These are phyloP conservation scores for Manis javanica DNA, from an alignment of 2,797 vertebrate species.

Conservation along the genomic window DNA sequence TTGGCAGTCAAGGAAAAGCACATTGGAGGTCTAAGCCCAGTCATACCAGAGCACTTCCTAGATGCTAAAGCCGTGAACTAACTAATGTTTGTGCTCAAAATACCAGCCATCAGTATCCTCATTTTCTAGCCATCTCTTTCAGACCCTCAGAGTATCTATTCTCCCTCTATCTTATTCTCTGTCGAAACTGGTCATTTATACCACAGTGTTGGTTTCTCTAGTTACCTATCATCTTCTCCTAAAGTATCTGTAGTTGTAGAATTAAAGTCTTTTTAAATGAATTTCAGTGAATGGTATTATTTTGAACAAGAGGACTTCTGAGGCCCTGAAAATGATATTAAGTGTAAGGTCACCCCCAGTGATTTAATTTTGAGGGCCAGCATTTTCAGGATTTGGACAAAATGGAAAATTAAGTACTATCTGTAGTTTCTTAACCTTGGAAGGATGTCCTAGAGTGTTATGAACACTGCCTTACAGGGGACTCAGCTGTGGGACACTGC, in stretches of 20 bases:
- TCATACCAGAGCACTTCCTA: neutral
- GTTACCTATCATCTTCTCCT: neutral
- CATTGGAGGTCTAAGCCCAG: neutral
- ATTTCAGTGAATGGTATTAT: slow-evolving; percentile 55
- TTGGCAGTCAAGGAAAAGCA: neutral
- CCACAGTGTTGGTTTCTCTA: neutral
- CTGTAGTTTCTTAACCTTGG: slow-evolving; percentile 60
- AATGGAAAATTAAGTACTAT: slow-evolving; percentile 61
- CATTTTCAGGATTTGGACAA: slow-evolving; percentile 61
- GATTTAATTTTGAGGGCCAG: slow-evolving; percentile 58
- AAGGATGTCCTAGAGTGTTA: neutral
- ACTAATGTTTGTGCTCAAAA: neutral
- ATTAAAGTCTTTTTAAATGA: slow-evolving; percentile 55
- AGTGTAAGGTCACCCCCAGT: slow-evolving; percentile 41
- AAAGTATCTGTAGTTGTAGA: neutral
- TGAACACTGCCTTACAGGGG: neutral
- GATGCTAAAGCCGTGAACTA: neutral
- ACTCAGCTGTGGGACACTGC: neutral
- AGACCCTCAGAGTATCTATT: neutral
- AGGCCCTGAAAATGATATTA: slow-evolving; percentile 54
- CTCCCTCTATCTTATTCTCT: neutral
- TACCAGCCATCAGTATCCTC: neutral
- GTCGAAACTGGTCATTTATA: neutral
- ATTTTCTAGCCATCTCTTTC: neutral
- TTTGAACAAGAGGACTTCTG: slow-evolving; percentile 50